Evolutionary conservation across 2,113 vertebrate genomes (phyloP).

Genomic region (Xiphorhynchus elegans): DNA sequence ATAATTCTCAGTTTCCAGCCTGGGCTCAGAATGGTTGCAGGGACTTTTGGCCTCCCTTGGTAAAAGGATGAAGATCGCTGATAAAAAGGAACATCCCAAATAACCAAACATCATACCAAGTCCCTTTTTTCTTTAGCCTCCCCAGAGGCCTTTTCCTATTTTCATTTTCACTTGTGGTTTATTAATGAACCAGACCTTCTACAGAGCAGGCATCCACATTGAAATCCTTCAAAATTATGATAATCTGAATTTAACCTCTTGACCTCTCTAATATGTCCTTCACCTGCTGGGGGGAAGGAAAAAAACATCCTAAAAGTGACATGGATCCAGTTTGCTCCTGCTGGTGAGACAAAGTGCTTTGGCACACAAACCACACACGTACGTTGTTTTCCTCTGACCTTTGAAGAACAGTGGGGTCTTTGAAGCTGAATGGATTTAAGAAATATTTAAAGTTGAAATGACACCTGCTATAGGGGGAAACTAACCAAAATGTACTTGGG

Average conservation of each 20-base stretch:
- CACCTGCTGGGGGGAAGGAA: not conserved
- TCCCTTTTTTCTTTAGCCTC: not conserved
- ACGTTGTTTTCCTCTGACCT: not conserved
- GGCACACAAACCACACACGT: not conserved
- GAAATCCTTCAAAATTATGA: not conserved
- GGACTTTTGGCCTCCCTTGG: not conserved
- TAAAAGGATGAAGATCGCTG: not conserved
- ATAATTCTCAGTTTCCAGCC: not conserved
- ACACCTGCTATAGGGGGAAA: not conserved
- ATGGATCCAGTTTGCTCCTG: not conserved
- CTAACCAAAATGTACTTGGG: not conserved
- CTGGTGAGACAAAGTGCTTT: not conserved
- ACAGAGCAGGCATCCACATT: not conserved
- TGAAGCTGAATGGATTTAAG: not conserved
- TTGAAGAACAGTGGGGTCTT: not conserved
- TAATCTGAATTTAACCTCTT: not conserved
- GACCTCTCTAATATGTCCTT: not conserved
- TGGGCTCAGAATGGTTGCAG: not conserved
- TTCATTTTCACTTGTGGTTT: not conserved
- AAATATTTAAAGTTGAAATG: not conserved
- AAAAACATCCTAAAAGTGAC: not conserved
- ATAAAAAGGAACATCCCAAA: not conserved
- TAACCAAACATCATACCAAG: not conserved
- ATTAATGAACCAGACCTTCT: not conserved
- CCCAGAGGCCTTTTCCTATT: not conserved